Base-by-base conservation (phyloP, 2,888 invertebrate species). In the Aleiodes alternator region DNA sequence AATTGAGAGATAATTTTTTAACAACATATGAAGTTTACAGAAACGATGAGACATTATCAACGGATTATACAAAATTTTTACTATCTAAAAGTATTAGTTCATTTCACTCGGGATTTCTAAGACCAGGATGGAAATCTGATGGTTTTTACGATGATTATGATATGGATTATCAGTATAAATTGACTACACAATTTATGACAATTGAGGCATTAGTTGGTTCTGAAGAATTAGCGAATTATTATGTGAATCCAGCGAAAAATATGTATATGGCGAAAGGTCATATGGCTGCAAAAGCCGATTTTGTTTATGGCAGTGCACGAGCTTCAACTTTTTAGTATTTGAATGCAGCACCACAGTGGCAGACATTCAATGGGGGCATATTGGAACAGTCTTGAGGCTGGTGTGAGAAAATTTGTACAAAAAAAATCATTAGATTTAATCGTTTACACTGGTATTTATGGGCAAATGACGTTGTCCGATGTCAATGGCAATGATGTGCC, bases 341-440 rank as follows among this genome's bases (percentile, higher is more conserved):
- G 69, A 94, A 94, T 83, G 91, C 91, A 0, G 92, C 92, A 0
- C 94, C 94, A 0, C 94, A 94, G 80, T 94, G 94, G 94, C 92
- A 93, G 81, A 89, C 88, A 3, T 92, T 93, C 82, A 94, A 94
- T 82, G 91, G 87, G 0, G 91, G 91, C 11, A 92, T n/a, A 92
- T 80, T 93, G 93, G 93, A 87, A 90, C 56, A 80, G 81, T 0
- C 84, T 92, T 16, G 93, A 93, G 87, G 81, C 81, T 4, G 87
- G 88, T 74, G 88, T 91, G 6, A 88, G 92, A 71, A 84, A 84
- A 12, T 91, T 90, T 78, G 91, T 91, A 0, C 81, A 81, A 1
- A 82, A 84, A 29, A 86, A 88, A 31, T 81, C 85, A 6, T 81
- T 89, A 57, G 82, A 88, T 70, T 85, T 92, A 0, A 83, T 88